Evolutionary conservation across 2,888 invertebrate species (phyloP).

Genomic region (Nemurella pictetii): DNA sequence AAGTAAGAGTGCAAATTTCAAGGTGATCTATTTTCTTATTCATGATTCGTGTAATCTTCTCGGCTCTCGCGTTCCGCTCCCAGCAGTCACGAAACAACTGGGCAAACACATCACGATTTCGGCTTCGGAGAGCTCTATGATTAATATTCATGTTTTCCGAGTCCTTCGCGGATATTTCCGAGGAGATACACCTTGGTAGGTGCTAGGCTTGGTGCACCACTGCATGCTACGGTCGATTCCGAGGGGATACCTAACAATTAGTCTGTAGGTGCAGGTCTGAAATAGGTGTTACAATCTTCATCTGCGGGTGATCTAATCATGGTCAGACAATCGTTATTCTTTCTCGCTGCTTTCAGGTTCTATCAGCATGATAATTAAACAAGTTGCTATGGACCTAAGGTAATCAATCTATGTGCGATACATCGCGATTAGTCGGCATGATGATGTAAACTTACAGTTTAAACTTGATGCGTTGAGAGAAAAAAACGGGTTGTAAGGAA

Average conservation of each 20-base stretch:
- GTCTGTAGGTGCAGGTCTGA: not conserved
- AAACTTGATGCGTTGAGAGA: not conserved
- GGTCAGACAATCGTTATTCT: not conserved
- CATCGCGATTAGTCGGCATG: not conserved
- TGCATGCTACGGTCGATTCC: not conserved
- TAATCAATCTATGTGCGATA: not conserved
- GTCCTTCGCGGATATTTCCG: not conserved
- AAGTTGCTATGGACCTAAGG: not conserved
- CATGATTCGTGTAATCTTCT: not conserved
- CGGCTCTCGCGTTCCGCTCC: not conserved
- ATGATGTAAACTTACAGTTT: too few species aligned
- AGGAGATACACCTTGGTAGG: not conserved
- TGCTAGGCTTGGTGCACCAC: too few species aligned
- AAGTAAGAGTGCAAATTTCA: not conserved
- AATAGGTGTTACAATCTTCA: not conserved
- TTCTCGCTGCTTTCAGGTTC: not conserved
- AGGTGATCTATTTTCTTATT: conserved; percentile 13
- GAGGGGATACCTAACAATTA: not conserved
- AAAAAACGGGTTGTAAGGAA: not conserved
- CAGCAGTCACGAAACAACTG: not conserved
- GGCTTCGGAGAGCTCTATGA: not conserved
- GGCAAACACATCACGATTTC: conserved; percentile 10
- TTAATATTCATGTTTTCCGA: not conserved
- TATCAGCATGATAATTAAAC: not conserved
- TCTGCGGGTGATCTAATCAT: not conserved